Base-by-base conservation (phyloP, 1,140 invertebrate genomes). In the Lucilia sericata region DNA sequence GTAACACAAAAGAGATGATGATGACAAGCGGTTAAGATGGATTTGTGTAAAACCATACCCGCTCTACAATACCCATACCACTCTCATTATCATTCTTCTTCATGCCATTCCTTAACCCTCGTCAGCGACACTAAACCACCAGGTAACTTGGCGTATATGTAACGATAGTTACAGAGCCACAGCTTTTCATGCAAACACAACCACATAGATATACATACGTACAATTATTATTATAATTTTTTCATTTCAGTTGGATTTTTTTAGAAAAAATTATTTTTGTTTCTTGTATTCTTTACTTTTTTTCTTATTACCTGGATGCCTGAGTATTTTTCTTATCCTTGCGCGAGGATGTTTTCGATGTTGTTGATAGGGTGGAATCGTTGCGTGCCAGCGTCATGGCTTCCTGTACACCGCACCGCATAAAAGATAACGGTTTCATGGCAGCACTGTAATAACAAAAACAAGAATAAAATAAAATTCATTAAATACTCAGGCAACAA, bases 291-390 rank as follows among this genome's bases (percentile, higher is more conserved):
- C n/a, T 70, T 30, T 30, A 30, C 25, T 30, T 30, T 8, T 51
- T 70, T 21, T 60, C 10, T 21, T 25, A 86, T 88, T 85, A 91
- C 90, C 90, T 91, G 87, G 90, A 91, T 84, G 90, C 89, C 86
- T 91, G 90, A 80, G 90, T 90, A 85, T 91, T 91, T 86, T 91
- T 91, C 85, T 91, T 91, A 89, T 91, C 90, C 87, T 91, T 91
- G 85, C 90, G 89, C 84, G 90, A 91, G 85, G 90, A 91, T 85
- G 87, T 90, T 86, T 91, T 90, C 87, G 90, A 91, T 90, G 89
- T 89, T 84, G 90, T 87, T 86, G 90, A 91, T 85, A 91, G 86
- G 85, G 90, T 91, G 42, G 90, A 91, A 87, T 91, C 90, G 87
- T 91, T 90, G 87, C 90, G 89, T 87, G 90, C 88, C 87, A 91